Evolutionary conservation across 2,888 invertebrate species (phyloP).

Genomic region (Heterodera filipjevi): DNA sequence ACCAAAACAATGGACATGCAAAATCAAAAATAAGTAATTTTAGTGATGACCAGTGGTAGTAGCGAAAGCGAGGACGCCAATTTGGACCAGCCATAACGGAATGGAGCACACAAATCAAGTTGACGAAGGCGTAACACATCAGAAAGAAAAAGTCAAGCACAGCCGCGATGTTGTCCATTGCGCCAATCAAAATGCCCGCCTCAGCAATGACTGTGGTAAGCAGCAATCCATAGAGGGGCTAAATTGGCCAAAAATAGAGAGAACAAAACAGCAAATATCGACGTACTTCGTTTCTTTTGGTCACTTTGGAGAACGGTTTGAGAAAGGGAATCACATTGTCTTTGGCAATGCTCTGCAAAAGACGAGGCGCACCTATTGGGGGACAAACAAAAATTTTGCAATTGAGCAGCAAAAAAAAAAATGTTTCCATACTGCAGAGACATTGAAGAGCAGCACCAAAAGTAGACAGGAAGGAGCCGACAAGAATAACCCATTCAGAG

Average conservation of each 20-base stretch:
- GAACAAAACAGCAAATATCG: background rate
- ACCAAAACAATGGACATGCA: no score
- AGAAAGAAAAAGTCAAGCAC: constrained; percentile 79
- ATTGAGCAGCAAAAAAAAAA: background rate
- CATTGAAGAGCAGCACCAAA: constrained; percentile 96
- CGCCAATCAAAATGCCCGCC: constrained; percentile 76
- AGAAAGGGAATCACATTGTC: constrained; percentile 75
- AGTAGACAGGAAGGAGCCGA: constrained; percentile 95
- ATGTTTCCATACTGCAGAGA: constrained; percentile 68
- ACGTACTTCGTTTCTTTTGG: constrained; percentile 90
- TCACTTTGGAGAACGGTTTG: constrained; percentile 83
- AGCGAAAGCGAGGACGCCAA: constrained; percentile 82
- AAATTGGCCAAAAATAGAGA: no score
- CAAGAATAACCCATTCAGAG: constrained; percentile 94
- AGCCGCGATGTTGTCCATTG: constrained; percentile 66
- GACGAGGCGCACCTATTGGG: constrained; percentile 69
- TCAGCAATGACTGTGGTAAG: constrained; percentile 76
- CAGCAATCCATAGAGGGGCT: constrained; percentile 73
- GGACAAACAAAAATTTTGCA: no score
- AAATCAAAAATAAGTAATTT: background rate
- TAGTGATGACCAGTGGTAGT: background rate
- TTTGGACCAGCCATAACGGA: constrained; percentile 90
- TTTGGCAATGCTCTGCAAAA: constrained; percentile 90
- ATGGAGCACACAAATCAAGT: constrained; percentile 92
- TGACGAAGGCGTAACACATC: constrained; percentile 99